These are phyloP conservation scores for Steinernema hermaphroditum DNA, from an alignment of 2,888 invertebrate genomes.

Conservation along the genomic window DNA sequence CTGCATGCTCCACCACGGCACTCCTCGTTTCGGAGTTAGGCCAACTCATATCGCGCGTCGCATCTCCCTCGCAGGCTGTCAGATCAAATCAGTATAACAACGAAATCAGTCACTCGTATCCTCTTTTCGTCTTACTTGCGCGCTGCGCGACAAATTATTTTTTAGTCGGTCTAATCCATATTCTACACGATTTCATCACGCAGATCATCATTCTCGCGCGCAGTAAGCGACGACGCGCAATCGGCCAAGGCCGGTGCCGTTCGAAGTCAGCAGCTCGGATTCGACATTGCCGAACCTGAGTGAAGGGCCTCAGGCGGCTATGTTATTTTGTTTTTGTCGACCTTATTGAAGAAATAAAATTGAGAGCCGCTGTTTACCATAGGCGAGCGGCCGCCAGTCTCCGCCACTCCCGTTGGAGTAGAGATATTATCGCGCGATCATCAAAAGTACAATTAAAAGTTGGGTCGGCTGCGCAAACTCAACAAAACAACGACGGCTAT, in stretches of 20 bases:
- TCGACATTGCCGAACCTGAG: conserved; percentile 6
- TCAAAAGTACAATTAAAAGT: conserved; percentile 15
- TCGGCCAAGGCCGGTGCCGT: too few relatives aligned
- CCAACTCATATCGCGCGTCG: conserved; percentile 13
- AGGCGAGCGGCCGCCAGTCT: not conserved
- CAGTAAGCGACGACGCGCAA: not conserved
- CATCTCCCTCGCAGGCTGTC: conserved; percentile 18
- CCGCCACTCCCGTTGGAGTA: not conserved
- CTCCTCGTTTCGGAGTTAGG: not conserved
- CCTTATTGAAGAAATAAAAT: not conserved
- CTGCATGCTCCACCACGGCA: not conserved
- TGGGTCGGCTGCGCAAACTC: not conserved
- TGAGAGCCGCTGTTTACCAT: conserved; percentile 9
- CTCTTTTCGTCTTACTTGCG: not conserved
- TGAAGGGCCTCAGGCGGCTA: not conserved
- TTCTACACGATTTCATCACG: not conserved
- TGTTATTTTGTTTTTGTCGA: conserved; percentile 1
- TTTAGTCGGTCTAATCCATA: conserved; percentile 7
- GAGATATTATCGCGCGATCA: conserved; percentile 5
- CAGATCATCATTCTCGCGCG: not conserved
- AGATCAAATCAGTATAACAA: conserved; percentile 19
- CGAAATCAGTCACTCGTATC: conserved; percentile 10
- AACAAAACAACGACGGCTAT: not conserved
- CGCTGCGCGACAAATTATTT: not conserved
- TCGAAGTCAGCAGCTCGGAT: not conserved